Conservation (phyloP, 2,113 vertebrate species). For the Pachycephala philippinensis region DNA sequence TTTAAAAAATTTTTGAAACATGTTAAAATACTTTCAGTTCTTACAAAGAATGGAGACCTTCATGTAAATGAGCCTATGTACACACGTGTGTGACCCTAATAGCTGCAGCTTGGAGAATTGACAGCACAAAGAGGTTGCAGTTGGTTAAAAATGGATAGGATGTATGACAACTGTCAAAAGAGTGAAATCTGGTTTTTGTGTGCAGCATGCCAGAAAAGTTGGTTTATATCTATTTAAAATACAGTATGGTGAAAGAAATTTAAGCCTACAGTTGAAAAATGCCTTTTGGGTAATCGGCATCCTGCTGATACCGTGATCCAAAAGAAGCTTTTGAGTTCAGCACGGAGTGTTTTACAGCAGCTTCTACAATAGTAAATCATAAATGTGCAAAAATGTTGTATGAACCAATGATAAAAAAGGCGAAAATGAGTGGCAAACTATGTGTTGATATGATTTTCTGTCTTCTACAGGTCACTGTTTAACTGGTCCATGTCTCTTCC, state of each 20-base stretch:
- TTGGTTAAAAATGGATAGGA: neutral
- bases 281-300: neutral
- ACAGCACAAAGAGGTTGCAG: neutral
- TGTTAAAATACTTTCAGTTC: neutral
- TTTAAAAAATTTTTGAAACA: neutral
- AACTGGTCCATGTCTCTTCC: constrained; percentile 98
- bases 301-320: neutral
- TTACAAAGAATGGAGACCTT: neutral
- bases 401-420: neutral
- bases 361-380: neutral
- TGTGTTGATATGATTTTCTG: neutral
- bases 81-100: neutral
- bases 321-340: neutral
- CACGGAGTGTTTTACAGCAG: neutral
- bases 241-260: neutral
- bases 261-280: neutral
- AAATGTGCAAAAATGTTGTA: neutral
- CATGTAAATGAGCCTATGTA: neutral
- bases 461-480: constrained; percentile 83
- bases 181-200: neutral
- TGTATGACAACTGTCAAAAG: neutral
- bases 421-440: neutral
- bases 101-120: neutral
- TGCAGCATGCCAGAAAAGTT: neutral
- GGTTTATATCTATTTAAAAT: neutral